Conservation (phyloP, 2,113 vertebrate species). For the Mirza zaza region DNA sequence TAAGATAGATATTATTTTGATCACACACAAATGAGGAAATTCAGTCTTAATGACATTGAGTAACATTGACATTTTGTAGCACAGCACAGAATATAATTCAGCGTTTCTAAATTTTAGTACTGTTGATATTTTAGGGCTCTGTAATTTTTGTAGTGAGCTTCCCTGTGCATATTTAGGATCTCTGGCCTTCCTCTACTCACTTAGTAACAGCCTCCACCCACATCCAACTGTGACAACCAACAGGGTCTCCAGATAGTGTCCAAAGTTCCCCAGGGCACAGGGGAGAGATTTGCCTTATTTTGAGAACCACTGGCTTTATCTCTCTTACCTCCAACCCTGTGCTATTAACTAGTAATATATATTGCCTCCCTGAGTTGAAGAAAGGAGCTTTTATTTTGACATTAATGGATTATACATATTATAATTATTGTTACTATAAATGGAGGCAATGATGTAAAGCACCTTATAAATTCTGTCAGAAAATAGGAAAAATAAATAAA, state of each 20-base stretch:
- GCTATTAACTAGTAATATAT: neutral
- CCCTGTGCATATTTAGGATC: neutral
- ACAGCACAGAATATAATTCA: neutral
- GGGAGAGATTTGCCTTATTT: neutral
- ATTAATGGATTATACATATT: neutral
- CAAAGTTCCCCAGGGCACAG: fast-evolving
- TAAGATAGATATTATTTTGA: neutral
- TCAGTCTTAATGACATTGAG: neutral
- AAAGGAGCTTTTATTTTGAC: neutral
- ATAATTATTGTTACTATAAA: neutral
- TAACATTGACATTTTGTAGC: neutral
- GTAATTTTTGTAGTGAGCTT: neutral
- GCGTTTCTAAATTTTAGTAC: neutral
- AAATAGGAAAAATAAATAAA: neutral
- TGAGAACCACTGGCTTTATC: neutral
- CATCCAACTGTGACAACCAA: neutral
- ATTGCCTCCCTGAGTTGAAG: neutral
- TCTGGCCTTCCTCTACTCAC: neutral
- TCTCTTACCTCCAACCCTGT: neutral
- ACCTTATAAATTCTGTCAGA: neutral
- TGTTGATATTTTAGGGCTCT: neutral
- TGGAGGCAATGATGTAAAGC: neutral
- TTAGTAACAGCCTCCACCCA: neutral
- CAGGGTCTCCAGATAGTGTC: neutral
- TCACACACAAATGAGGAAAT: neutral